Percentiles rank a stretch among this genome's conserved stretches.
These are phyloP conservation scores for Conomelus anceps DNA, from an alignment of 2,888 invertebrate species.

Conservation along the genomic window DNA sequence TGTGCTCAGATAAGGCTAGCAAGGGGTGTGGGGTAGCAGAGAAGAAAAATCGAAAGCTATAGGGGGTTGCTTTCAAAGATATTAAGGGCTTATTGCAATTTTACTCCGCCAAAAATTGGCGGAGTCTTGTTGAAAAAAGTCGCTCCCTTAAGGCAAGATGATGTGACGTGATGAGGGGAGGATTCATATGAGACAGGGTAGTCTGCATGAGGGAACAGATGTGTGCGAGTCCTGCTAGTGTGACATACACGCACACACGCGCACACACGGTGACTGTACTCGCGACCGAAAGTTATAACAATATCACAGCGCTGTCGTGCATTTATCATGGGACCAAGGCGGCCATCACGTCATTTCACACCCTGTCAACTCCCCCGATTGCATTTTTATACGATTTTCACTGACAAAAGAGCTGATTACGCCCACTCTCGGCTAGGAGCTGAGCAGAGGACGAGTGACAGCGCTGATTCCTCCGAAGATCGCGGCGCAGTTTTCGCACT, in stretches of 20 bases:
- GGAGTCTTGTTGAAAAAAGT: constrained; percentile 5
- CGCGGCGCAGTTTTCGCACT: neutral
- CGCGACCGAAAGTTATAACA: constrained; percentile 3
- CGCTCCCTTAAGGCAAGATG: neutral
- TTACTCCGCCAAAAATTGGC: constrained; percentile 8
- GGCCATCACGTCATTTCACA: constrained; percentile 26
- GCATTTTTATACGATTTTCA: constrained; percentile 27
- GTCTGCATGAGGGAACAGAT: neutral
- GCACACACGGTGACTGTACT: neutral
- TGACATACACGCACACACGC: neutral
- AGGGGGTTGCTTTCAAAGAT: constrained; percentile 12
- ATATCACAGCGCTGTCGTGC: constrained; percentile 10
- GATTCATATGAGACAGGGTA: neutral
- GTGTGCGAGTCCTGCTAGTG: neutral
- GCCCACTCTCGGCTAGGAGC: neutral
- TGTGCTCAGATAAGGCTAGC: neutral
- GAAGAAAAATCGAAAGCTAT: neutral
- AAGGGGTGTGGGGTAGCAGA: neutral
- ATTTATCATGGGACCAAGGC: constrained; percentile 21
- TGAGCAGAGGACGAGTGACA: neutral
- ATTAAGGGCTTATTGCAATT: constrained; percentile 14
- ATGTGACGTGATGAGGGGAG: neutral
- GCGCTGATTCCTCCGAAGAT: neutral
- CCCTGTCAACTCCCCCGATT: constrained; percentile 28
- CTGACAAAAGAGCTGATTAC: constrained; percentile 26